These are phyloP conservation scores for Corythornis leucogaster DNA, from an alignment of 2,797 vertebrate genomes.

Conservation along the genomic window DNA sequence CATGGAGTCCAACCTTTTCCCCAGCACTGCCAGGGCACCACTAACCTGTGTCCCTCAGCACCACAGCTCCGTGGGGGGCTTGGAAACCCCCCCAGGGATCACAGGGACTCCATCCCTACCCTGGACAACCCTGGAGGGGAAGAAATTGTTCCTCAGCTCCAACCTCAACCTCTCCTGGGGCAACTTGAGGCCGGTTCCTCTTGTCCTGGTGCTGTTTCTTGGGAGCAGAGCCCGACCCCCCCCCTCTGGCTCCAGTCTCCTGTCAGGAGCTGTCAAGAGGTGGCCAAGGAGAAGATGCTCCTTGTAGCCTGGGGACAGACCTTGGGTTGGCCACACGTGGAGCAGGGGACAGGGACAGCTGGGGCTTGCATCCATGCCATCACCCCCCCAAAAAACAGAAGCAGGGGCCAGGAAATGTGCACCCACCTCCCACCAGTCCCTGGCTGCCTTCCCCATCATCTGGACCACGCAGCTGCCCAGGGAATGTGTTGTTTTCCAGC, in stretches of 20 bases:
- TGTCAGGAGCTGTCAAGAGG: no score
- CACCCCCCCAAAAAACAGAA: background rate
- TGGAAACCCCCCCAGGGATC: background rate
- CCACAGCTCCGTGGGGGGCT: background rate
- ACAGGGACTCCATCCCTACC: background rate
- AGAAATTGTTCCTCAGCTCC: no score
- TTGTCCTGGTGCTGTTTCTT: no score
- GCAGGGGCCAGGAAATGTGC: rapidly evolving
- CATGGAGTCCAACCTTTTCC: background rate
- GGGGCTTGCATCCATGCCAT: background rate
- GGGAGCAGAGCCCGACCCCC: no score
- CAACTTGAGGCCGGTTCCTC: no score
- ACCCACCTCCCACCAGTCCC: background rate
- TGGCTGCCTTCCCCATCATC: background rate
- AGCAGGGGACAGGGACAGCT: background rate
- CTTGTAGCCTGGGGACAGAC: no score
- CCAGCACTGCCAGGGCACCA: background rate
- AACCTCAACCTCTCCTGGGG: no score
- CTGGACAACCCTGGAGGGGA: background rate
- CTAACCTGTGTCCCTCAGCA: background rate
- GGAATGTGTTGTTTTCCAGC: background rate
- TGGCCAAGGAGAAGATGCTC: background rate
- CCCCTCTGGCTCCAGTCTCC: no score
- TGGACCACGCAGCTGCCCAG: background rate
- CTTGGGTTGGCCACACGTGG: rapidly evolving